phyloP scores from a whole-genome alignment of 2,888 invertebrate species.

The Caprella mutica region DNA sequence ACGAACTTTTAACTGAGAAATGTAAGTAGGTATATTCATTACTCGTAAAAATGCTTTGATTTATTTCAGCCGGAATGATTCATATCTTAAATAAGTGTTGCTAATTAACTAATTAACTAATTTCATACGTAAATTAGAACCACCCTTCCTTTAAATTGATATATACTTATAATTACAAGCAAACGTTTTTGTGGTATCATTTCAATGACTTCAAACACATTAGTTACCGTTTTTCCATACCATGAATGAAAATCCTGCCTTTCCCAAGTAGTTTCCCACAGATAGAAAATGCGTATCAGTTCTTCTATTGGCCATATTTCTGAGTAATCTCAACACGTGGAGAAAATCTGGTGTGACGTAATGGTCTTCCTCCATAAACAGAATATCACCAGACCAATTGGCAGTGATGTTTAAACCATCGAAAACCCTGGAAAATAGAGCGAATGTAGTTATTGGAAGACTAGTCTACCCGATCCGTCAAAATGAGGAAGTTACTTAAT shows the following conservation, averaged over 20 bases:
- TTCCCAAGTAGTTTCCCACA: constrained; percentile 87
- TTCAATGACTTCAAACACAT: background rate
- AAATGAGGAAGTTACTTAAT: too few relatives aligned
- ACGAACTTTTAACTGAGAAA: too few relatives aligned
- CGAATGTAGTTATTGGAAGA: too few relatives aligned
- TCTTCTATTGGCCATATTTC: too few relatives aligned
- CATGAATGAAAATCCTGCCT: too few relatives aligned
- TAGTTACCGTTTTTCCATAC: too few relatives aligned
- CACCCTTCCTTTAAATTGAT: constrained; percentile 3
- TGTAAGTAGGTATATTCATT: too few relatives aligned
- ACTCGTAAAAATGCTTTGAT: too few relatives aligned
- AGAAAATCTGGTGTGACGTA: constrained; percentile 92
- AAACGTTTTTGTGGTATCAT: background rate
- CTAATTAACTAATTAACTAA: constrained; percentile 15
- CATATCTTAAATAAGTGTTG: constrained; percentile 5
- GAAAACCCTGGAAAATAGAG: constrained; percentile 77
- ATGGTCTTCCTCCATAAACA: constrained; percentile 96
- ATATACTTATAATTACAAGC: constrained; percentile 8
- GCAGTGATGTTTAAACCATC: constrained; percentile 73
- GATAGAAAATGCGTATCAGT: constrained; percentile 91
- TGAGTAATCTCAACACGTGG: constrained; percentile 69
- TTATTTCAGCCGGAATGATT: too few relatives aligned
- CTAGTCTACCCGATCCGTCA: too few relatives aligned
- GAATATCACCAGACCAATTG: constrained; percentile 62
- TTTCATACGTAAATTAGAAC: constrained; percentile 10